These are phyloP conservation scores for Chascanopsetta lugubris DNA, from an alignment of 2,113 vertebrate genomes.

Conservation along the genomic window DNA sequence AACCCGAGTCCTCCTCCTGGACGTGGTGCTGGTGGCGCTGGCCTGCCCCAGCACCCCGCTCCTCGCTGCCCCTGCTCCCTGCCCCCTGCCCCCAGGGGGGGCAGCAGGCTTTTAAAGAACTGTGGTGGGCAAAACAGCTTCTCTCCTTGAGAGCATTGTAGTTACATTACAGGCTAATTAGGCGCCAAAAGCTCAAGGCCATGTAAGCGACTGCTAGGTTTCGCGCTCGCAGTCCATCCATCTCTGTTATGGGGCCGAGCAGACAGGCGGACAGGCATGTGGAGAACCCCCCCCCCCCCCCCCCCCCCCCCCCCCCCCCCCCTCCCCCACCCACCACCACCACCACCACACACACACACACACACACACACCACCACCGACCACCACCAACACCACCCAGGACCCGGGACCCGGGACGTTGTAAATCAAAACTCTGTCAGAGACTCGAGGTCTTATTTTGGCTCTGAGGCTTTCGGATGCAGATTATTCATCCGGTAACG, in stretches of 20 bases:
- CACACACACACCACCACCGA: too few species aligned
- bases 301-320: too few species aligned
- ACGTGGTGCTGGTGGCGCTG: slow-evolving; percentile 21
- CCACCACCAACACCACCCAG: too few species aligned
- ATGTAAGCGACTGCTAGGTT: slow-evolving; percentile 73
- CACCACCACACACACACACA: too few species aligned
- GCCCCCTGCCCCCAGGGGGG: slow-evolving; percentile 66
- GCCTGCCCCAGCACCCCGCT: slow-evolving; percentile 60
- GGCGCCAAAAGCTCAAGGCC: slow-evolving; percentile 75
- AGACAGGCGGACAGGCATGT: slow-evolving; percentile 30
- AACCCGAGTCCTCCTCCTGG: slow-evolving; percentile 55
- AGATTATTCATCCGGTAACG: slow-evolving; percentile 36
- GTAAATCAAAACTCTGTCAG: slow-evolving; percentile 67
- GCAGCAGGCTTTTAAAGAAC: slow-evolving; percentile 83
- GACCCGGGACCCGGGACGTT: slow-evolving; percentile 47
- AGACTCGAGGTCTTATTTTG: slow-evolving; percentile 29
- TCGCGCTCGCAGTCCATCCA: slow-evolving; percentile 72
- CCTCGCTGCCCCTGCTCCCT: slow-evolving; percentile 68
- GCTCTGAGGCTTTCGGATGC: slow-evolving; percentile 19
- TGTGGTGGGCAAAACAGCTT: slow-evolving; percentile 76
- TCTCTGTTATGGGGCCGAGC: slow-evolving; percentile 56
- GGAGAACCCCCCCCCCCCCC: too few species aligned
- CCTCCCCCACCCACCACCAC: too few species aligned
- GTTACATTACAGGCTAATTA: slow-evolving; percentile 83
- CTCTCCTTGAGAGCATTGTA: slow-evolving; percentile 80